Evolutionary conservation across 2,888 invertebrate genomes (phyloP).

Genomic region (Pristionchus fissidentatus): DNA sequence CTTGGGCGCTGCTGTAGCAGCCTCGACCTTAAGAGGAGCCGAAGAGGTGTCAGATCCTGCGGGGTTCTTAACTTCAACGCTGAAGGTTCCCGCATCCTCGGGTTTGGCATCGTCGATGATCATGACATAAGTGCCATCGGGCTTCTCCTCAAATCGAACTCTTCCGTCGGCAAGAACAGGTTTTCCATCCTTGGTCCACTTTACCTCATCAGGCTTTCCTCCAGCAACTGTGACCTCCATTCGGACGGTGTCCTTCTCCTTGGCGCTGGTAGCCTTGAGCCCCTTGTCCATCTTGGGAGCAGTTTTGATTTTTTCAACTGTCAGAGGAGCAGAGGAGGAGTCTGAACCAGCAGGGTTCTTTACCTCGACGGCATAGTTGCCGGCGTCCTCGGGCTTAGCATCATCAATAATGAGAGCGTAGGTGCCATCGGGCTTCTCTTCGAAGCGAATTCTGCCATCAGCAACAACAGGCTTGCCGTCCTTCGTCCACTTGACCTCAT

Average conservation of each 20-base stretch:
- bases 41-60: slow-evolving; percentile 60
- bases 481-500: slow-evolving; percentile 90
- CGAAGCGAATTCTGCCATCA: slow-evolving; percentile 78
- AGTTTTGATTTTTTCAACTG: slow-evolving; percentile 51
- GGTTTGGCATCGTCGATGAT: slow-evolving; percentile 57
- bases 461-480: slow-evolving; percentile 79
- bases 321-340: slow-evolving; percentile 56
- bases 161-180: slow-evolving; percentile 78
- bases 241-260: slow-evolving; percentile 87
- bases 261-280: slow-evolving; percentile 81
- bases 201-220: slow-evolving; percentile 81
- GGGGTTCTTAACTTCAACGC: slow-evolving; percentile 60
- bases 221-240: slow-evolving; percentile 89
- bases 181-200: slow-evolving; percentile 89
- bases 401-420: slow-evolving; percentile 60
- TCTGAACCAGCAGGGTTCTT: slow-evolving; percentile 61
- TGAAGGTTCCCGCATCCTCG: slow-evolving; percentile 62
- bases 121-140: slow-evolving; percentile 80
- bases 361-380: slow-evolving; percentile 62
- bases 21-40: slow-evolving; percentile 56
- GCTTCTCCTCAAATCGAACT: slow-evolving; percentile 56
- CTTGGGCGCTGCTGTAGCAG: slow-evolving; percentile 50
- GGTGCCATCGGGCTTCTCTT: slow-evolving; percentile 80
- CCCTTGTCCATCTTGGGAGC: slow-evolving; percentile 81
- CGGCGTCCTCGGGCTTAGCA: slow-evolving; percentile 57